Conservation (phyloP, 1,140 invertebrate genomes). For the Elymnias hypermnestra region DNA sequence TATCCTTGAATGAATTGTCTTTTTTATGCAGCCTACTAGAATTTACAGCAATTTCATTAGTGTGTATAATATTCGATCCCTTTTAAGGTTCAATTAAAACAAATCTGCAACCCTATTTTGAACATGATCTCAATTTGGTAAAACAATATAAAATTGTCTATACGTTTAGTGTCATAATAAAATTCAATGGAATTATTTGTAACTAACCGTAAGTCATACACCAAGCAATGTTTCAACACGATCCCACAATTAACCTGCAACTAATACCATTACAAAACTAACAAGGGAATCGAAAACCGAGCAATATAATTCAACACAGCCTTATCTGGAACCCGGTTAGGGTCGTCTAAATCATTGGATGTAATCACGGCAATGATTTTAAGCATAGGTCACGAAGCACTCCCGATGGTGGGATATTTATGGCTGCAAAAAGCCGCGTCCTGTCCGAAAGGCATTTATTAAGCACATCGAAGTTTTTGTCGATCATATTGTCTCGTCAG, state of each 20-base stretch:
- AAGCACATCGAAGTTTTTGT: constrained; percentile 40
- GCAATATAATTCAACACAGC: constrained; percentile 53
- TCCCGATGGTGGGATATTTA: constrained; percentile 55
- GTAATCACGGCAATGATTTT: constrained; percentile 61
- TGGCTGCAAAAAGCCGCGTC: constrained; percentile 44
- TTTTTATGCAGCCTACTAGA: too few relatives aligned
- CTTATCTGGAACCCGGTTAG: constrained; percentile 31
- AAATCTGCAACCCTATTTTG: too few relatives aligned
- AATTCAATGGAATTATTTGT: too few relatives aligned
- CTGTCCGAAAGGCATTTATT: constrained; percentile 37
- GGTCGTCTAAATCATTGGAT: constrained; percentile 56
- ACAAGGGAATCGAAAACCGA: constrained; percentile 45
- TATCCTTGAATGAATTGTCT: too few relatives aligned
- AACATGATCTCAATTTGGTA: too few relatives aligned
- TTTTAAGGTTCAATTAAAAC: too few relatives aligned
- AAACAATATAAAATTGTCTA: too few relatives aligned
- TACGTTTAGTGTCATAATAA: too few relatives aligned
- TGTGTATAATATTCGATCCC: too few relatives aligned
- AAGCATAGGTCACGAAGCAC: constrained; percentile 60
- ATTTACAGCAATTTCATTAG: too few relatives aligned
- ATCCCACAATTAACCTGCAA: constrained; percentile 54
- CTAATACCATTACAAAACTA: constrained; percentile 45
- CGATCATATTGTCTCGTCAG: constrained; percentile 3
- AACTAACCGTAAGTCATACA: too few relatives aligned
- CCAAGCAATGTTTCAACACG: too few relatives aligned